Evolutionary conservation across 1,140 invertebrate genomes (phyloP), one percentile per base, ranked within the genome.

Genomic region (Tenebrio molitor): DNA sequence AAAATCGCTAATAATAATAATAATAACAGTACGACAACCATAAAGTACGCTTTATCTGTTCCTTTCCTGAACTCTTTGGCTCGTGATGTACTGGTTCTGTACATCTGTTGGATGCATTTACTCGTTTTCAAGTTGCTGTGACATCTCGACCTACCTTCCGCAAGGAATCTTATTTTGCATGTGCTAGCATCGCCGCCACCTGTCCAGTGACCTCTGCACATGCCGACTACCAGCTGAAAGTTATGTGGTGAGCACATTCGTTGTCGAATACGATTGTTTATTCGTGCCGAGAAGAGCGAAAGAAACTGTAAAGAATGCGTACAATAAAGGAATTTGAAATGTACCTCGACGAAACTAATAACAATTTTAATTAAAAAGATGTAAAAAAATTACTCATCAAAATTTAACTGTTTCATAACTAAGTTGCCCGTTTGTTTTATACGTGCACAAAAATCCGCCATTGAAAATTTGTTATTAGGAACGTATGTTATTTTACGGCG

Each of bases 61-160:
- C 23, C 1, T 33, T 12, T 53, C 19, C 10, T 23, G 8, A 21
- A n/a, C 17, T 53, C 10, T 10, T 33, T 33, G 4, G 29, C 29
- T 33, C n/a, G 29, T 33, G 29, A 33, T 5, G 29, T 33, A 33
- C 10, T 46, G 42, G 8, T 12, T 46, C 12, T 8, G 2, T 46
- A 16, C 42, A 46, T 46, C 42, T 46, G 42, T 46, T 46, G 44
- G 3, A 4, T 33, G 29, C 29, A 33, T 33, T 33, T 33, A 10
- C 29, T 33, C 10, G 36, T 39, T 3, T 12, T 12, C 36, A 33
- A 39, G 36, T 12, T n/a, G 36, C 12, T 14, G 50, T 58, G 50
- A 58, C 50, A 58, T 58, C 23, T n/a, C 50, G 50, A 58, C 50
- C 50, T 58, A 58, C 50, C 50, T 58, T 58, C 50, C 17, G 46